Conservation (phyloP, 2,797 vertebrate genomes). For the Bradypus variegatus region DNA sequence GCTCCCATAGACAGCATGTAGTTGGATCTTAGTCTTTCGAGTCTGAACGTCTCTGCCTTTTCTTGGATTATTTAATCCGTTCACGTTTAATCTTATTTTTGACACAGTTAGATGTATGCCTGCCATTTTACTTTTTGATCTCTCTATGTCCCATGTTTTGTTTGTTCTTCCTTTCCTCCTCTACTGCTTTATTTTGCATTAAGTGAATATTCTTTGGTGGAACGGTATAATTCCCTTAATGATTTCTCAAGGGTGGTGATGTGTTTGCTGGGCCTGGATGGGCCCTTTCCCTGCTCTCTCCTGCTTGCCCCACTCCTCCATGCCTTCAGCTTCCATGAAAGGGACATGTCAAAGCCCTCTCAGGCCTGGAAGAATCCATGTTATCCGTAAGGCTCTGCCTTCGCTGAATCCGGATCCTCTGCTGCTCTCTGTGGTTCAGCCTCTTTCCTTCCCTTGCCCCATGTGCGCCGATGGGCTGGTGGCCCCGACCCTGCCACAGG, state of each 20-base stretch:
- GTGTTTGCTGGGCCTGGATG: background rate
- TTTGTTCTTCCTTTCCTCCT: background rate
- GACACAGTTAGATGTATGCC: background rate
- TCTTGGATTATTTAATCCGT: background rate
- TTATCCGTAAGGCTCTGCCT: background rate
- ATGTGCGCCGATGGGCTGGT: background rate
- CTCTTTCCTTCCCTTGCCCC: background rate
- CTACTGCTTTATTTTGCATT: background rate
- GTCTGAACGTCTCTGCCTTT: background rate
- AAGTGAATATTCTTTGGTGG: background rate
- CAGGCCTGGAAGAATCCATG: accelerated
- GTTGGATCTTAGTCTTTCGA: background rate
- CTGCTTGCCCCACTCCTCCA: too few relatives aligned
- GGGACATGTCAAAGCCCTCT: background rate
- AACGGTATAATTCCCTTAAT: background rate
- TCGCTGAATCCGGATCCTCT: background rate
- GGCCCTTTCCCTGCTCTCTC: background rate
- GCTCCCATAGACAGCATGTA: background rate
- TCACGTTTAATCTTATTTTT: background rate
- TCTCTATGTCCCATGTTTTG: background rate
- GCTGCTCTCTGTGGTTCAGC: background rate
- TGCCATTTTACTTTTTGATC: background rate
- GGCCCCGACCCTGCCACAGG: background rate
- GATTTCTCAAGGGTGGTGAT: background rate
- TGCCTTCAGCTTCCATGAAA: background rate